Evolutionary conservation across 2,797 vertebrate species (phyloP), one percentile per base, ranked within the genome.

Genomic region (Molossus alvarezi): DNA sequence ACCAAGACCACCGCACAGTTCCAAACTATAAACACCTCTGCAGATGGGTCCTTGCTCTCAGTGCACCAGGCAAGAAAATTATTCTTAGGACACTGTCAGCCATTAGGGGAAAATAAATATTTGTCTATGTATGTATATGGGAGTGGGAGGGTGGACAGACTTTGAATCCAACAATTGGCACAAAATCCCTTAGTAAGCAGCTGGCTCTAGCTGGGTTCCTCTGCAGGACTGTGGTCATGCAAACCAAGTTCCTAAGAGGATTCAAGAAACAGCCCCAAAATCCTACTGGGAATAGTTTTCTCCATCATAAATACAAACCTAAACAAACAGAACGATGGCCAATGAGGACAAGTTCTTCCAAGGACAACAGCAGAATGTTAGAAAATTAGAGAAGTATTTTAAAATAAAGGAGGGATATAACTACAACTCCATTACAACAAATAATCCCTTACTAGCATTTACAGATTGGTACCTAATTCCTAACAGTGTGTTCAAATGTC

Each of bases 71-170:
- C 96, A 98, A 98, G 97, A 91, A 96, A 62, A 97, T 97, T 98
- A 98, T 97, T 98, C 98, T 98, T 98, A 98, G 98, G 94, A 97
- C 97, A 97, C 97, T 95, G 97, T 97, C 97, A 97, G 96, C 97
- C 98, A 95, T 97, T 97, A 88, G 96, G 91, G 95, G 97, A 81
- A 94, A 96, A 95, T 77, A 97, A 98, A 98, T 98, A 98, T 97
- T 98, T 94, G 80, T 92, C 84, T 98, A 95, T 95, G 96, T 88
- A 97, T 97, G 97, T 97, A 37, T 57, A 97, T 97, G 37, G 69
- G 14, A 86, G 60, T 67, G 29, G 15, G 17, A 3, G 62, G 94
- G 76, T 75, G 51, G 72, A 10, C 45, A 51, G 51, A 48, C 88
- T 95, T 33, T 62, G 96, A 97, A 97, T 97, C 93, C 98, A 98